Evolutionary conservation across 1,140 invertebrate species (phyloP).

Genomic region (Tetramorium alpestre): DNA sequence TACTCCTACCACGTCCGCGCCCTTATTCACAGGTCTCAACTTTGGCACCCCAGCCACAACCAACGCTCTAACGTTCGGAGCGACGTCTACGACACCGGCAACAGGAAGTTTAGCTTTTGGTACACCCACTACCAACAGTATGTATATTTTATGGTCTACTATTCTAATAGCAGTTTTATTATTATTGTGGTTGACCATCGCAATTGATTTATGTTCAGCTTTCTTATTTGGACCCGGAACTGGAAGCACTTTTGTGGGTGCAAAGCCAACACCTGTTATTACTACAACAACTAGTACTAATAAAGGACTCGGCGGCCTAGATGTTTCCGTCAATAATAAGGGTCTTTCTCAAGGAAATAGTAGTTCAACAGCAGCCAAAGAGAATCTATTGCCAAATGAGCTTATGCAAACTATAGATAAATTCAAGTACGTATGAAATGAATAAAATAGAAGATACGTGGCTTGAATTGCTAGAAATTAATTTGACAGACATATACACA

Average conservation of each 20-base stretch:
- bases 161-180: constrained; percentile 9
- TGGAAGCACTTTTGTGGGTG: constrained; percentile 79
- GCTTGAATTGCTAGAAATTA: neutral
- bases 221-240: constrained; percentile 76
- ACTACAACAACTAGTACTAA: constrained; percentile 79
- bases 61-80: constrained; percentile 73
- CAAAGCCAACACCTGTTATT: constrained; percentile 76
- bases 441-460: neutral
- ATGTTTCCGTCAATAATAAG: constrained; percentile 86
- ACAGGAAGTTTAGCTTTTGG: constrained; percentile 78
- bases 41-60: constrained; percentile 73
- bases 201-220: constrained; percentile 72
- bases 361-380: constrained; percentile 89
- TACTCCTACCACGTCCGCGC: constrained; percentile 61
- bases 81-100: constrained; percentile 77
- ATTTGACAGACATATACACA: neutral
- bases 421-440: constrained; percentile 86
- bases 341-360: constrained; percentile 85
- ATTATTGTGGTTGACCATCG: constrained; percentile 51
- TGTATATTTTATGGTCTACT: constrained; percentile 59
- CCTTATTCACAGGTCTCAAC: constrained; percentile 65
- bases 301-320: constrained; percentile 89
- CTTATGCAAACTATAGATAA: constrained; percentile 87
- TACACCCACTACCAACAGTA: constrained; percentile 72
- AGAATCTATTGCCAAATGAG: constrained; percentile 91